Evolutionary conservation across 2,113 vertebrate genomes (phyloP), one percentile per base, ranked within the genome.

Genomic region (Cephalopholis sonnerati): DNA sequence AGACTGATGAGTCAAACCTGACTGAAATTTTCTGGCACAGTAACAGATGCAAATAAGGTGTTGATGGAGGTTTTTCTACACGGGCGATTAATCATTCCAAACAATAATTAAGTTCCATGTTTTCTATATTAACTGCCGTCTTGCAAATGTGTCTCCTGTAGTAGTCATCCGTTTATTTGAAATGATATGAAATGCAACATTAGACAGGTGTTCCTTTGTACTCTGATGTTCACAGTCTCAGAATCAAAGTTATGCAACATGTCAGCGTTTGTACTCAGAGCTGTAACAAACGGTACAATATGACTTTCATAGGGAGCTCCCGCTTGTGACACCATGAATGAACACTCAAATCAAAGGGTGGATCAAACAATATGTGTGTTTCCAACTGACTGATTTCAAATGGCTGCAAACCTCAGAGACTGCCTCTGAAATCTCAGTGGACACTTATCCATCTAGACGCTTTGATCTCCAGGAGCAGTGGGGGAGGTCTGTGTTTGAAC

Each of bases 401-500:
- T 4, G 41, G 15, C 54, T 62, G 55, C 36, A 61, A 7, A 63
- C 15, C 24, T 11, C 41, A 44, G 41, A 41, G 17, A 50, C 8
- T 29, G 51, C 18, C 5, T 44, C 58, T 46, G 16, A 5, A 29
- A 18, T 46, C 41, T 18, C 27, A 39, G 63, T 27, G 53, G 46
- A 74, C 59, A 48, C 48, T 36, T 62, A 3, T 44, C 12, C 36
- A 62, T 50, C 29, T 11, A 0, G 20, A 48, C 16, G 65, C 64
- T 85, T 83, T 83, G 77, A 90, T 66, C 72, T 76, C 7, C 48
- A 65, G 44, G 67, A 48, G 65, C 81, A 15, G 58, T 4, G 64
- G 29, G 29, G 27, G 25, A 59, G 18, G 44, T 66, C 62, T 64
- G 69, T 25, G 76, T 70, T 80, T 82, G 81, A 85, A 77, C 58